Conservation (phyloP, 2,113 vertebrate genomes). For the Prochilodus magdalenae region DNA sequence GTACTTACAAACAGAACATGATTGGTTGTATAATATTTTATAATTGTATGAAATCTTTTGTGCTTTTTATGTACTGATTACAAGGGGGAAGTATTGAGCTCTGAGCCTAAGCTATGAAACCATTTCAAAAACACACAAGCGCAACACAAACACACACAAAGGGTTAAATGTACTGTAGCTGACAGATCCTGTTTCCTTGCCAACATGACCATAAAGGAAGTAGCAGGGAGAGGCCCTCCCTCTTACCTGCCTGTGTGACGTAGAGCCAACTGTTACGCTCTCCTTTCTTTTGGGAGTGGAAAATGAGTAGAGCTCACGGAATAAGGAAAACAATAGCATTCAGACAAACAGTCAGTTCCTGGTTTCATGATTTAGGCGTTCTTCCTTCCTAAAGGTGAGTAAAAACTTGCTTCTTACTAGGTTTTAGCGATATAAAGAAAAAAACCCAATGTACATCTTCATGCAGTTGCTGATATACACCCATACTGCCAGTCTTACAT, state of each 20-base stretch:
- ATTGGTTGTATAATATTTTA: neutral
- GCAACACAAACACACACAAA: neutral
- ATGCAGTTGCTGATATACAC: neutral
- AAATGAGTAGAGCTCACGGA: constrained; percentile 32
- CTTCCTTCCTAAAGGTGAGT: constrained; percentile 22
- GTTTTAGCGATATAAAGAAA: neutral
- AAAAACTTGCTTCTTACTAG: neutral
- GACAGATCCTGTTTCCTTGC: constrained; percentile 59
- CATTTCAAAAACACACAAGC: neutral
- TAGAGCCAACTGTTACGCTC: constrained; percentile 34
- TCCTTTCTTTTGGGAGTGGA: constrained; percentile 56
- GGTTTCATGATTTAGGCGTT: constrained; percentile 37
- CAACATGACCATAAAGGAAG: constrained; percentile 66
- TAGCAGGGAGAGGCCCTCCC: constrained; percentile 54
- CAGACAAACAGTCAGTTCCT: constrained; percentile 30
- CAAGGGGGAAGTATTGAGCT: too few relatives aligned
- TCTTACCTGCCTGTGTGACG: constrained; percentile 62
- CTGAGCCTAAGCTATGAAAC: neutral
- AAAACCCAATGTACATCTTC: neutral
- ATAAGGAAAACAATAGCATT: constrained; percentile 31
- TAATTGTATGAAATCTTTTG: neutral
- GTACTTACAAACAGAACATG: neutral
- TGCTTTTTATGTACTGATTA: neutral
- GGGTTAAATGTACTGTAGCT: constrained; percentile 28
- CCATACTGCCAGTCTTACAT: neutral